These are phyloP conservation scores for Hemibagrus guttatus DNA, from an alignment of 2,797 vertebrate genomes.

Conservation along the genomic window DNA sequence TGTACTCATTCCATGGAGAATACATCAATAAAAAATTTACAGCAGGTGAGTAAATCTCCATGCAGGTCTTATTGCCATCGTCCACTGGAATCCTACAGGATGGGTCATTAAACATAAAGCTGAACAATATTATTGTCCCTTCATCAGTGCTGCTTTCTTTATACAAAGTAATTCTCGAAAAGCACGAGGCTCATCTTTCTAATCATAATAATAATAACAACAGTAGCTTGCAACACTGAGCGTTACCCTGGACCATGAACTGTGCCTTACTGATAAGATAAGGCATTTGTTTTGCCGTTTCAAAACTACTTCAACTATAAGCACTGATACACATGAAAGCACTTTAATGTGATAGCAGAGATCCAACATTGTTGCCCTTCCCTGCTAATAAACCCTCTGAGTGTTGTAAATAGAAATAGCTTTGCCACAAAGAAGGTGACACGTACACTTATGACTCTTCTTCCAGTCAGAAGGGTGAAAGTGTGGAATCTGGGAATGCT, in stretches of 20 bases:
- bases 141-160: conserved; percentile 6
- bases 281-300: neutral
- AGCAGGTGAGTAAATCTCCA: neutral
- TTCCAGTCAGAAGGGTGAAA: neutral
- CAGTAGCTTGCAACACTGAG: neutral
- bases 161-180: conserved; percentile 7
- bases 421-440: conserved; percentile 6
- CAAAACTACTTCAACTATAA: neutral
- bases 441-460: neutral
- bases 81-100: neutral
- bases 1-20: neutral
- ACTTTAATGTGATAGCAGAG: neutral
- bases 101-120: conserved; percentile 15
- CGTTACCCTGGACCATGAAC: neutral
- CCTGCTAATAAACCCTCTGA: neutral
- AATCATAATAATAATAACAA: conserved; percentile 1
- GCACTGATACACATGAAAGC: neutral
- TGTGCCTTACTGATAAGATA: neutral
- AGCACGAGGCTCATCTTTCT: neutral
- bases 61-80: neutral
- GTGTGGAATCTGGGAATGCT: neutral
- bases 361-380: neutral
- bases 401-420: conserved; percentile 12
- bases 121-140: neutral
- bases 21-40: conserved; percentile 7